Evolutionary conservation across 92 coral and sea anemone species (phyloP).

Genomic region (Paramuricea clavata): DNA sequence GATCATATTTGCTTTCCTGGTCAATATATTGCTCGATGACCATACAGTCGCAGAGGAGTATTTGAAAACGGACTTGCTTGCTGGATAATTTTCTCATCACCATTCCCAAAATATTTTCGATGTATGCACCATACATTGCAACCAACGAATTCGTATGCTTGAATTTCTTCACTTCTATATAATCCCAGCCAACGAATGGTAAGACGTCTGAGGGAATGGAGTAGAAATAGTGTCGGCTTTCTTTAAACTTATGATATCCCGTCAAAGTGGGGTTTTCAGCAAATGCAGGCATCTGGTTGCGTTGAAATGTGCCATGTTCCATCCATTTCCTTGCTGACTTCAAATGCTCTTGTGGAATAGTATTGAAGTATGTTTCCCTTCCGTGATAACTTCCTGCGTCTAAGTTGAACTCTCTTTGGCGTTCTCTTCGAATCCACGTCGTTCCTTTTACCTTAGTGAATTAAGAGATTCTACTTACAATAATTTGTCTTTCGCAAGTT

Average conservation of each 20-base stretch:
- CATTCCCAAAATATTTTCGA: slow-evolving; percentile 60
- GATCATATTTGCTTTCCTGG: slow-evolving; percentile 65
- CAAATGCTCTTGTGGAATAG: slow-evolving; percentile 70
- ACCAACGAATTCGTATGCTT: slow-evolving; percentile 47
- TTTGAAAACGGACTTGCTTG: slow-evolving; percentile 41
- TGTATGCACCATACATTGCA: slow-evolving; percentile 74
- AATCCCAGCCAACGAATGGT: slow-evolving; percentile 84
- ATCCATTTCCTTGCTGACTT: slow-evolving; percentile 78
- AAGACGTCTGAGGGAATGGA: slow-evolving; percentile 25
- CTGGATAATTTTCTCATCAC: slow-evolving; percentile 42
- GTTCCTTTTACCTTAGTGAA: neutral
- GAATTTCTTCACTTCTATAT: slow-evolving; percentile 60
- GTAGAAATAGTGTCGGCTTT: slow-evolving; percentile 29
- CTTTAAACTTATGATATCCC: slow-evolving; percentile 24
- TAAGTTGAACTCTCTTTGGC: neutral
- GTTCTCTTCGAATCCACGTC: slow-evolving; percentile 20
- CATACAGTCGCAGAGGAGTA: slow-evolving; percentile 69
- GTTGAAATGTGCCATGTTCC: slow-evolving; percentile 65
- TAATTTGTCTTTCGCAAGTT: too few relatives aligned
- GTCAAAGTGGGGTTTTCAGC: slow-evolving; percentile 79
- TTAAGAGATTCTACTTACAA: neutral
- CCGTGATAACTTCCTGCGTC: slow-evolving; percentile 39
- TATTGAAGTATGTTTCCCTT: slow-evolving; percentile 36
- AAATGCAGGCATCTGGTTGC: neutral
- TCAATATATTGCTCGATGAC: slow-evolving; percentile 53